phyloP scores from a whole-genome alignment of 2,797 vertebrate genomes.

The Pseudotriccus pelzelni region DNA sequence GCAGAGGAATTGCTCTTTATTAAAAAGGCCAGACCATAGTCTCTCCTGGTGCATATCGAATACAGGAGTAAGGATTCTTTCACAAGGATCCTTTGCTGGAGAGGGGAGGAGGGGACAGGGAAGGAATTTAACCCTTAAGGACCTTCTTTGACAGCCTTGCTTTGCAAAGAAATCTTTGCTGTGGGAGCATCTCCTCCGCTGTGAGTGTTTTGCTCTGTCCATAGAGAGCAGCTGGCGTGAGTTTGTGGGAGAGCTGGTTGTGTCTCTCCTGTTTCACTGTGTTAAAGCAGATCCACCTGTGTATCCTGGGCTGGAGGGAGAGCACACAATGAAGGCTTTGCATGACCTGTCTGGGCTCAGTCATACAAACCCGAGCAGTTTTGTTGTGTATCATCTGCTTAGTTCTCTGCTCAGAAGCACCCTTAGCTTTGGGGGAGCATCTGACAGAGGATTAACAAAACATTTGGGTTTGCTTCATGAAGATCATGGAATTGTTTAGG shows the following conservation, averaged over 20 bases:
- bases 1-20: slow-evolving; percentile 58
- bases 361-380: neutral
- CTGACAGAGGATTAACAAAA: neutral
- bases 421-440: neutral
- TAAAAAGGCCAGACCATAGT: slow-evolving; percentile 34
- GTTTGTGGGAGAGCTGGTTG: neutral
- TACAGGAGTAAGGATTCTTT: slow-evolving; percentile 6
- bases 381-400: neutral
- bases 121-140: slow-evolving; percentile 40
- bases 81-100: neutral
- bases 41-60: slow-evolving; percentile 22
- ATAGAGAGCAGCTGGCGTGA: neutral
- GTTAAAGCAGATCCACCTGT: neutral
- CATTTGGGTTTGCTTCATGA: neutral
- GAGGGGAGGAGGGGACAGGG: neutral
- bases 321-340: neutral
- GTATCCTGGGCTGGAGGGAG: neutral
- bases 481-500: neutral
- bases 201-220: neutral
- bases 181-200: neutral
- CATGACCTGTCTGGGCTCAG: neutral
- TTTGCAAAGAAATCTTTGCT: neutral
- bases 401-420: neutral
- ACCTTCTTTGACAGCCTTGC: neutral
- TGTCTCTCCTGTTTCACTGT: neutral